phyloP scores from a whole-genome alignment of 1,140 invertebrate species.

The Micrasema longulum region DNA sequence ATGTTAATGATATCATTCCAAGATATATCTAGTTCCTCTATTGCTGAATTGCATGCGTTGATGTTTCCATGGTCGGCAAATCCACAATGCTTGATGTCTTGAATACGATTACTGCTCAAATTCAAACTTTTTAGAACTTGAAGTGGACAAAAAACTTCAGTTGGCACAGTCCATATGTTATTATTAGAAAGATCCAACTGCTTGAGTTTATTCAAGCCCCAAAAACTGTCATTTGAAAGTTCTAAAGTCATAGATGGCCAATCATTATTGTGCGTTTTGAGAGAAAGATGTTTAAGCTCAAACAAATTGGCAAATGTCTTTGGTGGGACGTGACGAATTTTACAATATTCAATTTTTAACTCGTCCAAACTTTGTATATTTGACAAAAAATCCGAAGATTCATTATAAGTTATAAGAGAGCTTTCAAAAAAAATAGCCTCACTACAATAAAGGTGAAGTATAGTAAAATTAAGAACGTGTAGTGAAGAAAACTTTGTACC shows the following conservation, averaged over 20 bases:
- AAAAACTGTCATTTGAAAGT: slow-evolving; percentile 79
- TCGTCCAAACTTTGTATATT: too few relatives aligned
- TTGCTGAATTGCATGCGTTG: slow-evolving; percentile 64
- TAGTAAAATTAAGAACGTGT: too few relatives aligned
- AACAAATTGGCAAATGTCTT: too few relatives aligned
- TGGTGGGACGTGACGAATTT: too few relatives aligned
- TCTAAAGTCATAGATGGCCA: slow-evolving; percentile 84
- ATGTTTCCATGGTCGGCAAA: slow-evolving; percentile 78
- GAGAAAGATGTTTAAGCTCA: slow-evolving; percentile 84
- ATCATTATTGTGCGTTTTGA: slow-evolving; percentile 83
- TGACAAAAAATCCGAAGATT: too few relatives aligned
- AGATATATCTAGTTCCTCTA: slow-evolving; percentile 86
- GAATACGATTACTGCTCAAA: slow-evolving; percentile 85
- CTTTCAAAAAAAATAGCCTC: too few relatives aligned
- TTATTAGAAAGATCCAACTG: slow-evolving; percentile 88
- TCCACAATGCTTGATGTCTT: slow-evolving; percentile 85
- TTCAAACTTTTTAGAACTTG: slow-evolving; percentile 82
- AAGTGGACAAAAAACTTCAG: slow-evolving; percentile 85
- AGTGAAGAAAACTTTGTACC: too few relatives aligned
- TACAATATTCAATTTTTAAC: too few relatives aligned
- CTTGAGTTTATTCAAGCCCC: slow-evolving; percentile 79
- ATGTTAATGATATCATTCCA: slow-evolving; percentile 86
- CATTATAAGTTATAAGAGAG: too few relatives aligned
- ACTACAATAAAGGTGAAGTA: too few relatives aligned
- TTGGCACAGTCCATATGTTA: slow-evolving; percentile 89